Base-by-base conservation (phyloP, 2,113 vertebrate species). In the Hippotragus niger region DNA sequence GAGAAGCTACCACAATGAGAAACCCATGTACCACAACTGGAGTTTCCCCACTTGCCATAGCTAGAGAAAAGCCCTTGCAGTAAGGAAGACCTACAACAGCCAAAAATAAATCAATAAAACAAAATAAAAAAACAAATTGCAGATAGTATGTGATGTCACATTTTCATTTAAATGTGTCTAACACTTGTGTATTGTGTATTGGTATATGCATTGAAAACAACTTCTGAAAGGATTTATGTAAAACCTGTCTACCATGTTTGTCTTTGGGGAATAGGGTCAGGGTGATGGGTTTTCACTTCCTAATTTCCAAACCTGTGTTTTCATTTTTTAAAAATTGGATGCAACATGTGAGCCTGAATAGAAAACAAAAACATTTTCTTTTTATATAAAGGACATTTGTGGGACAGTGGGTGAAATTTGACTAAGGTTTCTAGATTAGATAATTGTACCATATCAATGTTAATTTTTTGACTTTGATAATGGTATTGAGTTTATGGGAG, bases 391-490 rank as follows among this genome's bases (percentile, higher is more conserved):
- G 62, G 85, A 84, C 29, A 62, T 76, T 84, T 84, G 53, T 88
- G 83, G 50, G 6, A 87, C 58, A 82, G 67, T 33, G 67, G 74
- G 27, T 57, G 43, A 95, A 88, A 95, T 82, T 10, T 43, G 40
- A 33, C 50, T 92, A 81, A 58, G 67, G 31, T 92, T 81, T 95
- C 50, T 88, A 95, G 83, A 86, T 92, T 92, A 87, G 47, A 80
- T 90, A 90, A 76, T 55, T 91, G 47, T 81, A 57, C 33, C 31
- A 25, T 95, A 88, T 96, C 53, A 88, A 23, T 60, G 43, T 88
- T 83, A 83, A 50, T 96, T 88, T 71, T 43, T 96, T 74, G n/a
- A 88, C 53, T 92, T 88, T 74, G 52, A 53, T 92, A 82, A 88
- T 71, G n/a, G 60, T 58, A 92, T 60, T 88, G 5, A 62, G 62